Evolutionary conservation across 2,888 invertebrate species (phyloP), one percentile per base, ranked within the genome.

Genomic region (Cyclophora punctaria): DNA sequence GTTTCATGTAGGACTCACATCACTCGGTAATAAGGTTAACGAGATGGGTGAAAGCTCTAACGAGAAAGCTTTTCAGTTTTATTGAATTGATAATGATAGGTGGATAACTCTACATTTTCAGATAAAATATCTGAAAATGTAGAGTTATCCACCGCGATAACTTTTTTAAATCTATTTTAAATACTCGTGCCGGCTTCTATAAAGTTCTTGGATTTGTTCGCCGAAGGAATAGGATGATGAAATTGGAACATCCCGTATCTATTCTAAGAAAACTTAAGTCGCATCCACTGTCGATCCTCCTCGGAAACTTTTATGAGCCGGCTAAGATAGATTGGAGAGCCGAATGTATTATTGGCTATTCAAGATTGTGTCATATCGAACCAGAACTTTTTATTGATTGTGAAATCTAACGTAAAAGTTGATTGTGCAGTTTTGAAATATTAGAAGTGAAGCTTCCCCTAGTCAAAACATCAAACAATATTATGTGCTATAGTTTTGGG

Each of bases 311-410:
- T 81, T 80, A 83, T 77, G 78, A 76, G 67, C 73, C 75, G 77
- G 76, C 78, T 72, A 75, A 79, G 75, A 81, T 81, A 77, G 75
- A 81, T 80, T 75, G 77, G 71, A 71, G 72, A 72, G 69, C 67
- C 69, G 74, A 74, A 78, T 82, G 79, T 77, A 78, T 82, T 82
- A 82, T 80, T 82, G 75, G 74, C 78, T 75, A 73, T 80, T 75
- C 71, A 71, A 75, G 76, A 80, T 82, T 75, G 73, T 73, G 73
- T 75, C 75, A 69, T 68, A 68, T 64, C 64, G 62, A 58, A 59
- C 58, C 50, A 51, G 52, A 59, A 61, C 57, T 58, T 60, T 57
- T 55, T 57, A 60, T 60, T 60, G 56, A 51, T 51, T 59, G 59
- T 60, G 58, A 62, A 60, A 58, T 59, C 56, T 53, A 53, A 51